Base-by-base conservation (phyloP, 35 echinoderm and acorn worm genomes). In the Anneissia japonica region DNA sequence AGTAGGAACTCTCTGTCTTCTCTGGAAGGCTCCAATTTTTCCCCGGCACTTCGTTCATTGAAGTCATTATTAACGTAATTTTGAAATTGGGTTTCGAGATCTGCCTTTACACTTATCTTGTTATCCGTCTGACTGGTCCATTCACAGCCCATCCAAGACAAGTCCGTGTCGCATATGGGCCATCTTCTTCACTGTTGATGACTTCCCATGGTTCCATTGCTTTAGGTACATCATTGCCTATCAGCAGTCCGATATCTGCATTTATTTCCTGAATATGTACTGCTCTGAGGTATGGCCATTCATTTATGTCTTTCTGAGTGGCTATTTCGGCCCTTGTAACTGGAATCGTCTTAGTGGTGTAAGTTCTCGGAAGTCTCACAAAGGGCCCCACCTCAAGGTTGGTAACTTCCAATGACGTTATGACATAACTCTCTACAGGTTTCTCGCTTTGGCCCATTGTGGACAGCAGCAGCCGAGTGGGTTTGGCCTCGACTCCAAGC, bases 211-310 rank as follows among this genome's bases (percentile, higher is more conserved):
- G 91, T 77, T 92, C 81, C n/a, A 73, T 26, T 45, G 86, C 86
- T 74, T 92, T 79, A 19, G 88, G 75, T 28, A 88, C 77, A 32
- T 92, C 88, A 41, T 79, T 88, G 3, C 91, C 91, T 34, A 93
- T 93, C 2, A 93, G 81, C 35, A 93, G 31, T 30, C 81, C 91
- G 13, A 93, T 85, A 39, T 89, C 86, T 64, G 79, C 86, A 38
- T 93, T 37, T 35, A 81, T 74, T 0, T 89, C 74, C 74, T 80
- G 81, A 14, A 93, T 30, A 9, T 26, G 19, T 19, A 93, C 86
- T 40, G 28, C 37, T 29, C 31, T 35, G 4, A 88, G 46, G 46
- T 93, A 88, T 12, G 74, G 82, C 46, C 80, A 92, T 39, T 38
- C 35, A 35, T 80, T 79, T 17, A 93, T 38, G 14, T 93, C 81